Conservation (phyloP, 2,113 vertebrate species). For the Colaptes auratus region DNA sequence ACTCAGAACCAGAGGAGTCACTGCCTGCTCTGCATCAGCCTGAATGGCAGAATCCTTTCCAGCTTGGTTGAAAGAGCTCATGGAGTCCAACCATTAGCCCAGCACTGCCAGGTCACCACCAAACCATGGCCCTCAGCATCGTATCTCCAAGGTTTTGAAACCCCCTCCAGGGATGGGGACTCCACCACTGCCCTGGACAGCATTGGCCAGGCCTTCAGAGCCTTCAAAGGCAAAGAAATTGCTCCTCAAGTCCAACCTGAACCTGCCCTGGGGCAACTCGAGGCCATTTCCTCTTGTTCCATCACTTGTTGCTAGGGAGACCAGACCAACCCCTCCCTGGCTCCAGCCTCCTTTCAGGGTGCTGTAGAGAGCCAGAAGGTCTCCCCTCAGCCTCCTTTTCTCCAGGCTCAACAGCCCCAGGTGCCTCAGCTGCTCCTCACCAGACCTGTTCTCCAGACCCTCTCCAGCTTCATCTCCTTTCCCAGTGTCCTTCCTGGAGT, state of each 20-base stretch:
- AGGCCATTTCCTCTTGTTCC: too few relatives aligned
- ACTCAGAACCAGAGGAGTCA: accelerated
- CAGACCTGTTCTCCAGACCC: not conserved
- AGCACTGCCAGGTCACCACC: too few relatives aligned
- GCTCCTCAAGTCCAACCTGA: not conserved
- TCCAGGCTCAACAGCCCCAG: not conserved
- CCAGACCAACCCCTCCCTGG: too few relatives aligned
- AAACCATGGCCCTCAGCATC: too few relatives aligned
- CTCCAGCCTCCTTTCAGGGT: not conserved
- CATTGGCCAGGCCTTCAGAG: too few relatives aligned
- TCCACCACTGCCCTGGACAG: not conserved
- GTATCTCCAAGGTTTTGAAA: too few relatives aligned
- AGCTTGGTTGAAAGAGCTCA: not conserved
- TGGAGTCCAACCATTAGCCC: too few relatives aligned
- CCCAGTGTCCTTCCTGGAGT: not conserved
- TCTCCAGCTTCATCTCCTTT: not conserved
- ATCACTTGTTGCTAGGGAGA: too few relatives aligned
- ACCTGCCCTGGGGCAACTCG: too few relatives aligned
- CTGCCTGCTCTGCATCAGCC: not conserved
- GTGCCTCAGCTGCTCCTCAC: not conserved
- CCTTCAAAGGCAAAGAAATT: too few relatives aligned
- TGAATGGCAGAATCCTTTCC: not conserved
- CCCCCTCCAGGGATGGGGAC: too few relatives aligned
- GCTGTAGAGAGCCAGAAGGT: not conserved
- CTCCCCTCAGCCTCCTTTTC: not conserved